Evolutionary conservation across 2,888 invertebrate genomes (phyloP), one percentile per base, ranked within the genome.

Genomic region (Apamea anceps): DNA sequence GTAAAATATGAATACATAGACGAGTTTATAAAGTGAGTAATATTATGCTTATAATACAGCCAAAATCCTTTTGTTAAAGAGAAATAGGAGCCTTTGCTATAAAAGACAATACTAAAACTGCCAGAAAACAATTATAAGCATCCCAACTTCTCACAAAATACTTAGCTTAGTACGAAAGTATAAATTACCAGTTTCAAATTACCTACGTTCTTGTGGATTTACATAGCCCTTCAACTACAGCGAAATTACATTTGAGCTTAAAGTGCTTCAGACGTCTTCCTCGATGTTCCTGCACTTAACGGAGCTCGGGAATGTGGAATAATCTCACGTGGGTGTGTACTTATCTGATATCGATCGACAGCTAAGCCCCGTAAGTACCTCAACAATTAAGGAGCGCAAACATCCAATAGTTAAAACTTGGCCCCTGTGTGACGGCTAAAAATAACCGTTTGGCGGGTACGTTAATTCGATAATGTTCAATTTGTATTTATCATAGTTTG

Each of bases 371-470:
- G 87, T n/a, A n/a, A n/a, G n/a, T 85, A 85, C 89, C 88, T 90
- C 89, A 84, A 91, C 93, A 94, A 94, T 94, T 95, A 95, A 94
- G 90, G 91, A 93, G 92, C 90, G 90, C 93, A 94, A 94, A 94
- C 93, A 94, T 90, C 76, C 85, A 86, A 90, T 90, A 91, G 92
- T 92, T 94, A 89, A 92, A 93, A 91, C 88, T 92, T 87, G 80
- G 89, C 71, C 42, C 62, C 42, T 45, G 28, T 70, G 67, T 15
- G 42, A 51, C 54, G 48, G 60, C 54, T 57, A 82, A 89, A 70
- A 18, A 48, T 28, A 28, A 88, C 71, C 79, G 75, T 1, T 42
- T 66, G 32, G 81, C 81, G 80, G 7, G 2, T 28, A n/a, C 0
- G 32, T 32, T 75, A 10, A 60, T 71, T 65, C n/a, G 4, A 37